These are phyloP conservation scores for Slavum lentiscoides DNA, from an alignment of 2,888 invertebrate species.

Conservation along the genomic window DNA sequence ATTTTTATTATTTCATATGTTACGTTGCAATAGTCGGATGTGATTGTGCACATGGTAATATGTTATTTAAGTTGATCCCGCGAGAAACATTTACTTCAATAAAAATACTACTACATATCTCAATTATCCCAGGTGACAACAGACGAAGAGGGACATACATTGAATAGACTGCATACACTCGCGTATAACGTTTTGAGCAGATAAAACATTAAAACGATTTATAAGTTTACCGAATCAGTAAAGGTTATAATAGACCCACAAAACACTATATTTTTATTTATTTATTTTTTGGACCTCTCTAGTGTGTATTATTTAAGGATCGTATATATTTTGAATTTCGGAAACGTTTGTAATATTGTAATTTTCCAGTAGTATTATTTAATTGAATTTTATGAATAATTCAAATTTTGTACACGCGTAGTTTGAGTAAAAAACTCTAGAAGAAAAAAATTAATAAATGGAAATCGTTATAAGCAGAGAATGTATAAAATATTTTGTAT, in stretches of 20 bases:
- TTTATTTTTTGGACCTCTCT: neutral
- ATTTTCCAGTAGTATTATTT: neutral
- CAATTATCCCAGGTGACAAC: constrained; percentile 1
- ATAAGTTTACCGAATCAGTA: neutral
- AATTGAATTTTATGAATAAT: constrained; percentile 9
- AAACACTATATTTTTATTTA: neutral
- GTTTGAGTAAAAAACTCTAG: too few species aligned
- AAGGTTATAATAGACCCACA: neutral
- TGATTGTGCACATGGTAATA: too few species aligned
- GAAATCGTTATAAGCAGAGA: too few species aligned
- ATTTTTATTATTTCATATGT: too few species aligned
- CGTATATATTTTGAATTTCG: too few species aligned
- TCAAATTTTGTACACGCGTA: neutral
- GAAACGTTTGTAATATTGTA: neutral
- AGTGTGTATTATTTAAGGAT: neutral
- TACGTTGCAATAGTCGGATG: too few species aligned
- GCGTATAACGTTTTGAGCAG: neutral
- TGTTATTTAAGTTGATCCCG: too few species aligned
- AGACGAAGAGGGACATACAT: neutral
- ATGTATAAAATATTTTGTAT: too few species aligned
- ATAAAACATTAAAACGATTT: constrained; percentile 30
- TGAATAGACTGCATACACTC: neutral
- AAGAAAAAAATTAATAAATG: too few species aligned
- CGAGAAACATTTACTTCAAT: constrained; percentile 2
- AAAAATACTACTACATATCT: constrained; percentile 1